phyloP scores from a whole-genome alignment of 2,888 invertebrate species.

The Enchytraeus crypticus region DNA sequence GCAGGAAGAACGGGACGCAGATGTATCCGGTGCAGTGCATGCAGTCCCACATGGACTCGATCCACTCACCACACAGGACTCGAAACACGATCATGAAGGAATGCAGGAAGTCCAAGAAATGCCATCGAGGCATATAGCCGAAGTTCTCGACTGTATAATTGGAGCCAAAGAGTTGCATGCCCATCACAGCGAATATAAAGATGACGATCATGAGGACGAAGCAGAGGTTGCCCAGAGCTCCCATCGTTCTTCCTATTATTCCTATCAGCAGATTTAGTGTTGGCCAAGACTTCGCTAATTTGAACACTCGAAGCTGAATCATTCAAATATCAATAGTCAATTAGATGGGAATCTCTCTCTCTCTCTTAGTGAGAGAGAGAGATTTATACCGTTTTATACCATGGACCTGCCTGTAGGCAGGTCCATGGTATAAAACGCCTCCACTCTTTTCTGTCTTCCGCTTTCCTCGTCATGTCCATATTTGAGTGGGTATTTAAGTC shows the following conservation, averaged over 20 bases:
- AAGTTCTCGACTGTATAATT: slow-evolving; percentile 62
- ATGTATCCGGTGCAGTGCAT: slow-evolving; percentile 77
- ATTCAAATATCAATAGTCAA: too few relatives aligned
- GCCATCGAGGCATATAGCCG: slow-evolving; percentile 73
- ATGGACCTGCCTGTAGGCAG: too few relatives aligned
- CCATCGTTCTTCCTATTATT: slow-evolving; percentile 95
- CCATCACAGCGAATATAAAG: slow-evolving; percentile 99
- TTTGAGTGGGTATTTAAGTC: too few relatives aligned
- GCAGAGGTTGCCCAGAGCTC: slow-evolving; percentile 88
- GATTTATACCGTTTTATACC: too few relatives aligned
- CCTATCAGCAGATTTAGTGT: slow-evolving; percentile 94
- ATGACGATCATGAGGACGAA: slow-evolving; percentile 97
- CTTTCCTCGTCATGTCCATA: too few relatives aligned
- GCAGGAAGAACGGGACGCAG: slow-evolving; percentile 97
- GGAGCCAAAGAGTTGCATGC: slow-evolving; percentile 88
- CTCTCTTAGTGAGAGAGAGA: too few relatives aligned
- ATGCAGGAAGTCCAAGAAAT: slow-evolving; percentile 96
- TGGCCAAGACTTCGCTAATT: slow-evolving; percentile 97
- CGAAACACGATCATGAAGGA: slow-evolving; percentile 99
- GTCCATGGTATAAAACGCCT: too few relatives aligned
- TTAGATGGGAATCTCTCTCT: too few relatives aligned
- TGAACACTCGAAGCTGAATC: slow-evolving; percentile 86
- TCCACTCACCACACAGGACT: slow-evolving; percentile 97
- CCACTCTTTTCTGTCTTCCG: too few relatives aligned
- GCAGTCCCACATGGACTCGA: slow-evolving; percentile 99